Evolutionary conservation across 2,113 vertebrate species (phyloP).

Genomic region (Sinocyclocheilus anophthalmus): DNA sequence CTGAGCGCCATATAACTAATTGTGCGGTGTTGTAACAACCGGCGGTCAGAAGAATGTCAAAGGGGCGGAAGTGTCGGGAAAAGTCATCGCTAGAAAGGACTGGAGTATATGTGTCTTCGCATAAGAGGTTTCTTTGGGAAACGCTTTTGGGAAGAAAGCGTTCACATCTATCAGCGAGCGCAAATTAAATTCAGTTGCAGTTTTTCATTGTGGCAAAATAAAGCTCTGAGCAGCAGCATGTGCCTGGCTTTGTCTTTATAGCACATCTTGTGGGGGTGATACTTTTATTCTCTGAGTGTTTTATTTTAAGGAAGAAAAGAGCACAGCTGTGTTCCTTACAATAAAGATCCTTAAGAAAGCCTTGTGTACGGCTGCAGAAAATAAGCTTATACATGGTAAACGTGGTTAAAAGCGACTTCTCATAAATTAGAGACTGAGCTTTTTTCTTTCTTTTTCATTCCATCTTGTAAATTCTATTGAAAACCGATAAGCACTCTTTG

Average conservation of each 20-base stretch:
- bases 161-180: background rate
- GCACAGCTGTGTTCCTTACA: conserved; percentile 15
- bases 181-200: conserved; percentile 1
- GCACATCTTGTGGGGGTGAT: conserved; percentile 16
- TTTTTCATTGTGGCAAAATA: conserved; percentile 5
- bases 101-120: too few species aligned
- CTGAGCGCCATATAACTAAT: background rate
- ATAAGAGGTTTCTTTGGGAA: too few species aligned
- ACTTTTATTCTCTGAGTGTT: conserved; percentile 22
- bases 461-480: background rate
- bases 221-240: conserved; percentile 1
- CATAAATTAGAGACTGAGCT: background rate
- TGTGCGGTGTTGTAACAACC: too few species aligned
- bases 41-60: too few species aligned
- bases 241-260: conserved; percentile 17
- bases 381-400: background rate
- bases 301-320: conserved; percentile 21
- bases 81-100: background rate
- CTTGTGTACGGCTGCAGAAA: background rate
- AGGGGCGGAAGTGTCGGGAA: too few species aligned
- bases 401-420: conserved; percentile 10
- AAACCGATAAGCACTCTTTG: background rate
- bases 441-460: background rate
- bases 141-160: background rate
- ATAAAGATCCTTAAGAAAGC: conserved; percentile 14